Evolutionary conservation across 2,797 vertebrate genomes (phyloP), one percentile per base, ranked within the genome.

Genomic region (Channa striata): DNA sequence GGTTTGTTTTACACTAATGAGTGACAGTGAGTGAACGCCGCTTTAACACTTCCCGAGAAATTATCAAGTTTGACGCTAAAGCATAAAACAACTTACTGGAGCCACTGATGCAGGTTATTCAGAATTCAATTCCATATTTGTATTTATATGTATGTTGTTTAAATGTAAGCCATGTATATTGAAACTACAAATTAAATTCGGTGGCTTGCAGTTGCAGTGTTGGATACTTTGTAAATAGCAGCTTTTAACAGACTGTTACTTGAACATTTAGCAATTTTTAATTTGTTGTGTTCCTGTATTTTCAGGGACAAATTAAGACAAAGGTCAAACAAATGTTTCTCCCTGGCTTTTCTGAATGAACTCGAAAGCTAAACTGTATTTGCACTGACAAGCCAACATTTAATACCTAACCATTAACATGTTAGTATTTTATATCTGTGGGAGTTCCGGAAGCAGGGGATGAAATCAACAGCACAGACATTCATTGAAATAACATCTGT

Each of bases 401-500:
- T 49, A 64, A 76, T 67, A 80, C 69, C 34, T 16, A 54, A 19
- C 42, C 42, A 19, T 13, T 65, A 57, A 72, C 58, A 40, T 50
- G 16, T 1, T 21, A 68, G 40, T 30, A 61, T 67, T 78, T 71
- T 12, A n/a, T 37, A 60, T 68, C 43, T 54, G 20, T 60, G 49
- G 20, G 47, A 61, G 53, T 54, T 75, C 30, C 33, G 37, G 33
- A 25, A 56, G n/a, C 14, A 66, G 42, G 40, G 13, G 44, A 43
- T 4, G 2, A 69, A 68, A 21, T 14, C 46, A 34, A 23, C 34
- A 14, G 65, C 21, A 17, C 13, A 36, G 46, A 40, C 36, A 21
- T 74, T 63, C 66, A 66, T 74, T 80, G 34, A 76, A 73, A 72
- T 52, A 40, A 37, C 36, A 47, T 67, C 59, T 46, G 56, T 0